These are phyloP conservation scores for Myotis pilosus DNA, from an alignment of 2,797 vertebrate genomes.

Conservation along the genomic window DNA sequence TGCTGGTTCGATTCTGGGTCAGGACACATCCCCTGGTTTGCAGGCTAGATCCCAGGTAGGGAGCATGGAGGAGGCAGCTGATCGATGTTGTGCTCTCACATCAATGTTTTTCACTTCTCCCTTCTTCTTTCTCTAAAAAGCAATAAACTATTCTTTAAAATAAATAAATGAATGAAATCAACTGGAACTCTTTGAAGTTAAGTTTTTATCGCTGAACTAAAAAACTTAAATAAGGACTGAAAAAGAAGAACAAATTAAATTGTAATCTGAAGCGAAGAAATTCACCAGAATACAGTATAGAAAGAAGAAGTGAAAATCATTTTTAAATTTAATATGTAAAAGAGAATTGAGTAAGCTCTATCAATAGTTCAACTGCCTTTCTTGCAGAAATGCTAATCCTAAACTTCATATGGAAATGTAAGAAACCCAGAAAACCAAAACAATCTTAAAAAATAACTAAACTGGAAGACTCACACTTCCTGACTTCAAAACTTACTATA, in stretches of 20 bases:
- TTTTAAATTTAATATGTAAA: slow-evolving; percentile 5
- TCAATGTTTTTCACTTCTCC: background rate
- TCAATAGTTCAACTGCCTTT: background rate
- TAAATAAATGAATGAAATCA: background rate
- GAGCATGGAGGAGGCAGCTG: too few relatives aligned
- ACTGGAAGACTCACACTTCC: background rate
- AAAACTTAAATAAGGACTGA: background rate
- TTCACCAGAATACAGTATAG: background rate
- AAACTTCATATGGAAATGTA: slow-evolving; percentile 42
- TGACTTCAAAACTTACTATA: slow-evolving; percentile 36
- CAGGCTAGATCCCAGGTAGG: too few relatives aligned
- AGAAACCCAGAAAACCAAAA: slow-evolving; percentile 14
- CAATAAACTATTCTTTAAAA: background rate
- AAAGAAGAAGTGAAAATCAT: background rate
- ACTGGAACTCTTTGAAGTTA: background rate
- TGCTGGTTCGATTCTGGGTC: background rate
- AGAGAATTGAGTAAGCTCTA: slow-evolving; percentile 27
- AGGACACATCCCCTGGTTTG: too few relatives aligned
- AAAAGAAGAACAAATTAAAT: slow-evolving; percentile 17
- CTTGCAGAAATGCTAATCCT: background rate
- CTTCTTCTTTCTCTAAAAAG: background rate
- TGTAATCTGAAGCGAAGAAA: background rate
- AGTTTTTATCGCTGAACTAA: slow-evolving; percentile 2
- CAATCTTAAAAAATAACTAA: slow-evolving; percentile 22
- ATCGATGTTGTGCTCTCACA: too few relatives aligned